Conservation (phyloP, 2,888 invertebrate genomes). For the Agriotes lineatus region DNA sequence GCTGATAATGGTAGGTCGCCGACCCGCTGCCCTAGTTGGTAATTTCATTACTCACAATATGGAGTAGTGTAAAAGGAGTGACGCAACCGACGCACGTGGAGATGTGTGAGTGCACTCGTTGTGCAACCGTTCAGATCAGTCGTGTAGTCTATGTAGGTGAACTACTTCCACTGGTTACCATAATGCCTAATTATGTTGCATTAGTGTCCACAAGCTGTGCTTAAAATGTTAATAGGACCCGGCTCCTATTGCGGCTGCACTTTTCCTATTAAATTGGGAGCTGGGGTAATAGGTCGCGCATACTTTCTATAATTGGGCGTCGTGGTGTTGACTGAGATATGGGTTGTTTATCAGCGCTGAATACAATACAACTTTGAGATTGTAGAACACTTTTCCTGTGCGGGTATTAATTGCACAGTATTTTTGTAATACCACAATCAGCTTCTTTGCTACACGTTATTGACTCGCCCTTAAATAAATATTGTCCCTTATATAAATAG, state of each 20-base stretch:
- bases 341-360: too few species aligned
- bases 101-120: slow-evolving; percentile 14
- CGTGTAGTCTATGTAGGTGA: slow-evolving; percentile 16
- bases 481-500: background rate
- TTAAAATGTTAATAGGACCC: background rate
- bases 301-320: too few species aligned
- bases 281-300: background rate
- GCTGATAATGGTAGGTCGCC: slow-evolving; percentile 44
- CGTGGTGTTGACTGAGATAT: too few species aligned
- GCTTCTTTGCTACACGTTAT: too few species aligned
- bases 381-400: too few species aligned
- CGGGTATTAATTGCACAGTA: too few species aligned
- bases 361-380: too few species aligned
- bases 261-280: background rate
- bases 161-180: slow-evolving; percentile 12
- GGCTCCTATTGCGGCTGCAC: background rate
- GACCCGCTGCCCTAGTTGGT: slow-evolving; percentile 45
- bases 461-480: too few species aligned
- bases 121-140: background rate
- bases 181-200: slow-evolving; percentile 16
- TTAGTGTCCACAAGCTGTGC: slow-evolving; percentile 9
- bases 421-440: too few species aligned
- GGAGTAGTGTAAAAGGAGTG: slow-evolving; percentile 13
- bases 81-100: slow-evolving; percentile 24
- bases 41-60: slow-evolving; percentile 38